A percentile compares a stretch with the other conserved stretches of the same genome.
Conservation (phyloP, 2,797 vertebrate species). For the Sebastiscus albofasciatus region DNA sequence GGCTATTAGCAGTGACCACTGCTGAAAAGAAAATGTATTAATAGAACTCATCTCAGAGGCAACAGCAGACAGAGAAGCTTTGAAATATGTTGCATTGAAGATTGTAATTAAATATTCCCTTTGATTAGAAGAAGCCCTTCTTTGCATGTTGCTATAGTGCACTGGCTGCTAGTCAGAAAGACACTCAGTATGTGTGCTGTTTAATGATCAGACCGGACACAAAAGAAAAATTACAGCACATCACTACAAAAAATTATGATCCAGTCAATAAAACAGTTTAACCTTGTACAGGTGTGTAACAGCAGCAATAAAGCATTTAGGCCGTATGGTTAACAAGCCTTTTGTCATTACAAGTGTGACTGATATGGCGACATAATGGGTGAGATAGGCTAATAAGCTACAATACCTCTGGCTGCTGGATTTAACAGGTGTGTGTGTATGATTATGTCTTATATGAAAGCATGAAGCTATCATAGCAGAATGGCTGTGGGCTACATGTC, state of each 20-base stretch:
- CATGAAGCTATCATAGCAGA: conserved; percentile 37
- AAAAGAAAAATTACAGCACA: conserved; percentile 15
- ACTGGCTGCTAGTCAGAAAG: conserved; percentile 27
- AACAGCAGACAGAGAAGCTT: conserved; percentile 37
- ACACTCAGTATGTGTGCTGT: background rate
- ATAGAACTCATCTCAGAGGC: conserved; percentile 39
- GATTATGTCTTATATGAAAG: conserved; percentile 30
- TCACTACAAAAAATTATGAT: conserved; percentile 36
- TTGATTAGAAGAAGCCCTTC: conserved; percentile 49
- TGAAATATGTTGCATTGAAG: conserved; percentile 64
- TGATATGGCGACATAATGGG: conserved; percentile 54
- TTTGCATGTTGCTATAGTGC: conserved; percentile 33
- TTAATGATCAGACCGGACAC: background rate
- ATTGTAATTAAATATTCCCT: conserved; percentile 70
- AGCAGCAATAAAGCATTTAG: conserved; percentile 52
- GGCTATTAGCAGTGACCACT: conserved; percentile 19
- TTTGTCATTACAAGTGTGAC: conserved; percentile 52
- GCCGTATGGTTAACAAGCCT: conserved; percentile 46
- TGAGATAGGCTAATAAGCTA: conserved; percentile 52
- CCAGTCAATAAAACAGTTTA: conserved; percentile 18
- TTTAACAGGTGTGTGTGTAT: conserved; percentile 66
- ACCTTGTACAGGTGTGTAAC: conserved; percentile 42
- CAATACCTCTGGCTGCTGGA: conserved; percentile 42
- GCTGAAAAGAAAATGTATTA: conserved; percentile 44
- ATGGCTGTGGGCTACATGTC: conserved; percentile 51